A percentile compares a stretch with the other conserved stretches of the same genome.
These are phyloP conservation scores for Xiphias gladius DNA, from an alignment of 2,113 vertebrate species.

Conservation along the genomic window DNA sequence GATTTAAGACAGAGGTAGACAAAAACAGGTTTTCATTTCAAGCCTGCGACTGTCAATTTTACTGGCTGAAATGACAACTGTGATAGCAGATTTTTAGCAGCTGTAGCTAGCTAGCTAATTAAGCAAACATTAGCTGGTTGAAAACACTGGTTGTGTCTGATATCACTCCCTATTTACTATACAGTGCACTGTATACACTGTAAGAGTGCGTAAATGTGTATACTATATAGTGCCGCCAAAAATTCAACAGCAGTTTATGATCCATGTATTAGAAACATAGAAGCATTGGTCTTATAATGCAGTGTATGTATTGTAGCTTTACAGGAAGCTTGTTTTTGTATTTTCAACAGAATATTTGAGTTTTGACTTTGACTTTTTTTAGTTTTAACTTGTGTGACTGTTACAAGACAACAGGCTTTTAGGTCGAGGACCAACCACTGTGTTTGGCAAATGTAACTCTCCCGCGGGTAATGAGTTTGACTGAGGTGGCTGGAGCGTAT, in stretches of 20 bases:
- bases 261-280: neutral
- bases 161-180: neutral
- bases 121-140: neutral
- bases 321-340: neutral
- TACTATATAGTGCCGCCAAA: too few relatives aligned
- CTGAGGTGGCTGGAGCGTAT: constrained; percentile 3
- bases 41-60: neutral
- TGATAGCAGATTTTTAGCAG: neutral
- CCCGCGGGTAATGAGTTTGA: constrained; percentile 3
- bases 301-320: neutral
- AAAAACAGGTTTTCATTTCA: constrained; percentile 12
- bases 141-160: neutral
- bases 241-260: neutral
- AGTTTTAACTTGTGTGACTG: too few relatives aligned
- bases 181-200: neutral
- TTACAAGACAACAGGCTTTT: too few relatives aligned
- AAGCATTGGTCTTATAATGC: neutral
- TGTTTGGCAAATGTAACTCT: constrained; percentile 18
- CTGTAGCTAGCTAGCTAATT: neutral
- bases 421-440: neutral
- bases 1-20: neutral
- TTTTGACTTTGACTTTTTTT: neutral
- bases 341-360: constrained; percentile 27
- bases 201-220: neutral
- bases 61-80: neutral